Evolutionary conservation across 2,113 vertebrate genomes (phyloP).

Genomic region (Aspidoscelis tigris): DNA sequence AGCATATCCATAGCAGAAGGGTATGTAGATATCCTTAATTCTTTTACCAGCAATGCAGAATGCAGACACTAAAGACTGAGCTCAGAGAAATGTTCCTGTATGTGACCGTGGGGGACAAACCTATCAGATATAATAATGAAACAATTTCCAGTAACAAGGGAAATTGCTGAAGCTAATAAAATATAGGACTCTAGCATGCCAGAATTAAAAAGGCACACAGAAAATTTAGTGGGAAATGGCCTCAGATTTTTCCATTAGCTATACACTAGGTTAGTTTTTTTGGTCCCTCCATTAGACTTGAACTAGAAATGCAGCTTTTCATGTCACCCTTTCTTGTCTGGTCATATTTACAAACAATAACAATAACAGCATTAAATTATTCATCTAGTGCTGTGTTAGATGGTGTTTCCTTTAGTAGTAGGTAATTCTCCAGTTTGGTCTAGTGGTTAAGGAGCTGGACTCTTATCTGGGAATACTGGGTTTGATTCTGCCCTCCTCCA

Average conservation of each 20-base stretch:
- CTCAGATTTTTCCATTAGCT: constrained; percentile 25
- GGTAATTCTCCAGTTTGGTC: too few species aligned
- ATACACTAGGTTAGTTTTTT: too few species aligned
- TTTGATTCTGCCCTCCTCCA: too few species aligned
- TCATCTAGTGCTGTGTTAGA: too few species aligned
- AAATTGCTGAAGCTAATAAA: constrained; percentile 41
- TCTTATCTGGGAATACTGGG: too few species aligned
- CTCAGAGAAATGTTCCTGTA: constrained; percentile 40
- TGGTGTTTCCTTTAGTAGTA: too few species aligned
- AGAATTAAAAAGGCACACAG: constrained; percentile 16
- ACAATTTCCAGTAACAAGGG: constrained; percentile 29
- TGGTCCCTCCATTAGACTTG: neutral
- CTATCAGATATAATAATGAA: constrained; percentile 34
- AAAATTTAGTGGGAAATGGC: neutral
- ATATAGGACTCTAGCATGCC: constrained; percentile 10
- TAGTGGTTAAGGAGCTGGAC: too few species aligned
- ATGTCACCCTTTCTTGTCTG: neutral
- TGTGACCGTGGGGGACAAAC: constrained; percentile 34
- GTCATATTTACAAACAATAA: too few species aligned
- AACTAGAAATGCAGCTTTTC: neutral
- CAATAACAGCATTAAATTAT: too few species aligned
- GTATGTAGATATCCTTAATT: constrained; percentile 31
- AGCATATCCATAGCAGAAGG: constrained; percentile 32
- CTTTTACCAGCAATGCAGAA: constrained; percentile 25
- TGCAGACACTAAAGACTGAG: constrained; percentile 16